A percentile compares a stretch with the other conserved stretches of the same genome.
phyloP scores from a whole-genome alignment of 2,888 invertebrate genomes.

The Orthosia gothica region DNA sequence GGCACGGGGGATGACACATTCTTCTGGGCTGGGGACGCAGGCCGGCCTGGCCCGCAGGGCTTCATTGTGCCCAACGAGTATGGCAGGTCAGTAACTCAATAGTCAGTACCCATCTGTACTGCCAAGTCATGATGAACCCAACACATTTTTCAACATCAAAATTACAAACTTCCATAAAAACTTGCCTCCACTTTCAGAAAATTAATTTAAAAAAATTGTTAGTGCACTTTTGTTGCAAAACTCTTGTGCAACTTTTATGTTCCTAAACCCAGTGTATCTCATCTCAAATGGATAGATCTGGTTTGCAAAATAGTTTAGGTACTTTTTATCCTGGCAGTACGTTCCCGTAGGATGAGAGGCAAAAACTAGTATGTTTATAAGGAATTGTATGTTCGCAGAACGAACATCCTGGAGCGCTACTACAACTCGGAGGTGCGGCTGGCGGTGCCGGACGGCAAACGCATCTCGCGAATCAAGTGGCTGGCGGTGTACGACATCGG shows the following conservation, averaged over 20 bases:
- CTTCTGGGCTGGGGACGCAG: slow-evolving; percentile 98
- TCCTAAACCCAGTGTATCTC: background rate
- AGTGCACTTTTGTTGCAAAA: background rate
- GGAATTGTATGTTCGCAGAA: slow-evolving; percentile 90
- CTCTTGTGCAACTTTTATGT: background rate
- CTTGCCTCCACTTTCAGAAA: background rate
- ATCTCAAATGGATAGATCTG: background rate
- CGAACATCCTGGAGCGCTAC: slow-evolving; percentile 96
- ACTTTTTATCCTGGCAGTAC: background rate
- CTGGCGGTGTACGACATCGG: slow-evolving; percentile 97
- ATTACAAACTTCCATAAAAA: background rate
- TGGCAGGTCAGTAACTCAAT: slow-evolving; percentile 93
- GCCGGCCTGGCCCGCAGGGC: slow-evolving; percentile 97
- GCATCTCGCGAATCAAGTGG: slow-evolving; percentile 97
- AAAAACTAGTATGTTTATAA: background rate
- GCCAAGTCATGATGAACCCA: background rate
- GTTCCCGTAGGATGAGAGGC: background rate
- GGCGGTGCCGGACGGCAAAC: slow-evolving; percentile 96
- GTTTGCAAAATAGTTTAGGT: background rate
- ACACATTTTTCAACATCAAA: background rate
- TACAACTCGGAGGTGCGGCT: slow-evolving; percentile 96
- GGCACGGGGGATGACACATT: slow-evolving; percentile 98
- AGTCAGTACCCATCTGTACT: background rate
- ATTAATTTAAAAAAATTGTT: background rate
- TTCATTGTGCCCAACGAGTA: slow-evolving; percentile 97